These are phyloP conservation scores for Pristionchus arcanus DNA, from an alignment of 2,888 invertebrate species.

Conservation along the genomic window DNA sequence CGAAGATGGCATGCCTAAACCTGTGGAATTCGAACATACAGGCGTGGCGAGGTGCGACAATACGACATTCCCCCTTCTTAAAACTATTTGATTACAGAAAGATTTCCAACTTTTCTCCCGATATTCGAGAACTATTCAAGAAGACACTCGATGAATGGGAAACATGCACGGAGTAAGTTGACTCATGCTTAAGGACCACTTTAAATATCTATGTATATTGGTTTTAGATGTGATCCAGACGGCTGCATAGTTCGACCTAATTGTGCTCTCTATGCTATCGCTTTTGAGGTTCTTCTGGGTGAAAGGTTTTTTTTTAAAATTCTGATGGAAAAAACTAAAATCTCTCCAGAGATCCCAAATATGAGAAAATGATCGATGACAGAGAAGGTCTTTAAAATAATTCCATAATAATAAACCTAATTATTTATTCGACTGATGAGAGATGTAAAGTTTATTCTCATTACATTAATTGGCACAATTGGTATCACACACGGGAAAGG, in stretches of 20 bases:
- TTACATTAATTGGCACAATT: not conserved
- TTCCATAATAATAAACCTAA: not conserved
- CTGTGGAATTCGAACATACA: not conserved
- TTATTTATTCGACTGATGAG: not conserved
- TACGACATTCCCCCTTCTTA: too few relatives aligned
- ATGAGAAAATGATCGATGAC: not conserved
- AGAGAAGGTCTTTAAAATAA: not conserved
- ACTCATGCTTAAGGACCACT: not conserved
- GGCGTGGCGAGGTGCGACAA: not conserved
- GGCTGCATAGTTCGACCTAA: not conserved
- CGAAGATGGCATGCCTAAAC: not conserved
- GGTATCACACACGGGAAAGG: conserved; percentile 21
- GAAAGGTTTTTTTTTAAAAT: not conserved
- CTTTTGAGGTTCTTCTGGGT: not conserved
- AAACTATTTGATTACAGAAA: not conserved
- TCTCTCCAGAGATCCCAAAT: not conserved
- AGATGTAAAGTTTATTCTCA: conserved; percentile 5
- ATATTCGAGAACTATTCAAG: not conserved
- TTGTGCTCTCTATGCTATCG: not conserved
- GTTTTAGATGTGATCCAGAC: not conserved
- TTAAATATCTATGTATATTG: not conserved
- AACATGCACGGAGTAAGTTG: not conserved
- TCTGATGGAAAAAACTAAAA: not conserved
- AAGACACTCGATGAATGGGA: not conserved
- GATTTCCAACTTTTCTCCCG: not conserved